phyloP scores from a whole-genome alignment of 2,888 invertebrate species.

The Tetragonisca angustula region DNA sequence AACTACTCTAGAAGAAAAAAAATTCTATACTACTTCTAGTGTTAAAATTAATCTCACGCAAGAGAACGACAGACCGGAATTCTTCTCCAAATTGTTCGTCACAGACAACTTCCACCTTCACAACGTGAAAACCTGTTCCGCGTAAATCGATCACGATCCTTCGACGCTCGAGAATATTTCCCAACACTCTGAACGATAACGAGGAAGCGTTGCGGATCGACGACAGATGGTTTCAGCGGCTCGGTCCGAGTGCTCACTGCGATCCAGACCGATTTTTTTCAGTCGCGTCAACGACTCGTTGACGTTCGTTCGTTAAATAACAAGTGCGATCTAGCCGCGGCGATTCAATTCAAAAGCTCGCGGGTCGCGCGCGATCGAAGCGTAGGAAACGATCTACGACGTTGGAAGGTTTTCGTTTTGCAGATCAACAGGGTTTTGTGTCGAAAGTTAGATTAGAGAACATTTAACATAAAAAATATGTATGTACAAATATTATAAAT shows the following conservation, averaged over 20 bases:
- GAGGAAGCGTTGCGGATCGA: neutral
- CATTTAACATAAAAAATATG: too few species aligned
- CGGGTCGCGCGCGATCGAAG: slow-evolving; percentile 13
- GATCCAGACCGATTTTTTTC: slow-evolving; percentile 24
- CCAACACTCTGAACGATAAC: neutral
- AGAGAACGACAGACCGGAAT: too few species aligned
- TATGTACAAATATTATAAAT: too few species aligned
- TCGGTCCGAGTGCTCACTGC: slow-evolving; percentile 5
- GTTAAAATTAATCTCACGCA: too few species aligned
- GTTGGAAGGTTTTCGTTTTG: neutral
- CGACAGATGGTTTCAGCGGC: slow-evolving; percentile 10
- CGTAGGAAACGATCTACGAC: neutral
- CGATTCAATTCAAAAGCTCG: slow-evolving; percentile 32
- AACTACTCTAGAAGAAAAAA: too few species aligned
- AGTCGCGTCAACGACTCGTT: slow-evolving; percentile 29
- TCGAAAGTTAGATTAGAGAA: too few species aligned
- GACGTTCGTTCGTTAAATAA: slow-evolving; percentile 43
- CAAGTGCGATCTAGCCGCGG: slow-evolving; percentile 11
- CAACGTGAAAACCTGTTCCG: too few species aligned
- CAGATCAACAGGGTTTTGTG: neutral
- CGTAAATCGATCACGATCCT: neutral
- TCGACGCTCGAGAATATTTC: neutral
- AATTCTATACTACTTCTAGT: too few species aligned
- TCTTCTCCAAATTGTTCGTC: neutral
- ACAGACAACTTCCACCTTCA: neutral